Percentiles rank a stretch among this genome's conserved stretches.
Conservation (phyloP, 2,888 invertebrate genomes). For the Troides aeacus region DNA sequence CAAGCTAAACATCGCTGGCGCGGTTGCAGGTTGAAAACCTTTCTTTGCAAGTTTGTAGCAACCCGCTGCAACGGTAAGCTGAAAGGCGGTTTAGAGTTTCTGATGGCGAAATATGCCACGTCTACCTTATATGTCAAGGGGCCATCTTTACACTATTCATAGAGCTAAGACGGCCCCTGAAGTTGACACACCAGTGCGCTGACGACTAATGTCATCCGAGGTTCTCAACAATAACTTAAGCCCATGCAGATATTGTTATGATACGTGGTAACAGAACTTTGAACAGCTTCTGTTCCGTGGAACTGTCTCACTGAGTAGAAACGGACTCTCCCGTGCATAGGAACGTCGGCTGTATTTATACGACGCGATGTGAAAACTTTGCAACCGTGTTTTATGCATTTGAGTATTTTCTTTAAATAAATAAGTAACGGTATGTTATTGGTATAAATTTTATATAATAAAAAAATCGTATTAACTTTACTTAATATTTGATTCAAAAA, state of each 20-base stretch:
- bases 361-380: slow-evolving; percentile 25
- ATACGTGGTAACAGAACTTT: slow-evolving; percentile 37
- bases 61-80: not conserved
- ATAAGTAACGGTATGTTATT: not conserved
- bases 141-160: not conserved
- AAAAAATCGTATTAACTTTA: not conserved
- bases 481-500: not conserved
- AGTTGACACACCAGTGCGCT: slow-evolving; percentile 21
- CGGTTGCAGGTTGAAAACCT: slow-evolving; percentile 8
- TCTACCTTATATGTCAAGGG: slow-evolving; percentile 1
- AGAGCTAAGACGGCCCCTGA: slow-evolving; percentile 4
- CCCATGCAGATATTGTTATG: slow-evolving; percentile 35
- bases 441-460: not conserved
- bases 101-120: slow-evolving; percentile 5
- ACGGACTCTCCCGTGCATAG: slow-evolving; percentile 49
- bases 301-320: slow-evolving; percentile 60
- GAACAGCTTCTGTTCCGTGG: slow-evolving; percentile 47
- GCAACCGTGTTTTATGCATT: slow-evolving; percentile 43
- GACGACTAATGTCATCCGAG: slow-evolving; percentile 20
- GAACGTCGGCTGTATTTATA: slow-evolving; percentile 13
- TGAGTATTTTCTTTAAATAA: not conserved
- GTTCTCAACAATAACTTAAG: slow-evolving; percentile 31
- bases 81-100: slow-evolving; percentile 15
- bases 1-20: not conserved
- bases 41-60: not conserved